These are phyloP conservation scores for Leptopilina myrica DNA, from an alignment of 2,888 invertebrate species.

Conservation along the genomic window DNA sequence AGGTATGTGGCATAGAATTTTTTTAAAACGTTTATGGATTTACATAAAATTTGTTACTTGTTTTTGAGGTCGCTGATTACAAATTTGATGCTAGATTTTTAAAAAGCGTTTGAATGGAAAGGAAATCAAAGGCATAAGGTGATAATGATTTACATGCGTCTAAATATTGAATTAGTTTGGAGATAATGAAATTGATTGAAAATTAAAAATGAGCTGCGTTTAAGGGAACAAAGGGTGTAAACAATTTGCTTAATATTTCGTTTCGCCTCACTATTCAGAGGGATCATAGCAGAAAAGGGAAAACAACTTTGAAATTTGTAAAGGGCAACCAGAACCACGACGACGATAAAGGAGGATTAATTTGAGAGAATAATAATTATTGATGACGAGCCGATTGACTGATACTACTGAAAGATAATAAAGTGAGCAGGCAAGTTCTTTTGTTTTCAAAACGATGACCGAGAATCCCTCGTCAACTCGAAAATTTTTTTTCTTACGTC, in stretches of 20 bases:
- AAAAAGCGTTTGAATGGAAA: no score
- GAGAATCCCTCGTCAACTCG: slow-evolving; percentile 56
- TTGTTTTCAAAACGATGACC: slow-evolving; percentile 37
- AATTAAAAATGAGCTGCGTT: no score
- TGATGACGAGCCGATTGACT: slow-evolving; percentile 58
- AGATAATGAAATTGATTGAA: no score
- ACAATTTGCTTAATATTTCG: slow-evolving; percentile 44
- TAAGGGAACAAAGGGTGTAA: background rate
- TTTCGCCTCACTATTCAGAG: slow-evolving; percentile 36
- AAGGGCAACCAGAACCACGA: slow-evolving; percentile 53
- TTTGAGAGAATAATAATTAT: slow-evolving; percentile 69
- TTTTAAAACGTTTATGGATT: no score
- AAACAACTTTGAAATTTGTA: slow-evolving; percentile 35
- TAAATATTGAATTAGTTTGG: no score
- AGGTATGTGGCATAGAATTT: no score
- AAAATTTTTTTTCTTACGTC: slow-evolving; percentile 44
- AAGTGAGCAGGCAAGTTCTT: slow-evolving; percentile 52
- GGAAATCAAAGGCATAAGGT: no score
- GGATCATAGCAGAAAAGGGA: slow-evolving; percentile 33
- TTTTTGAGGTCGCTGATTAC: no score
- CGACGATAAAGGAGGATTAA: slow-evolving; percentile 63
- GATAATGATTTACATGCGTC: no score
- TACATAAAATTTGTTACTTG: no score
- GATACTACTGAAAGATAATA: slow-evolving; percentile 59
- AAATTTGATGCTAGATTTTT: no score